Conservation (phyloP, 2,888 invertebrate species). For the Loripinus fragilis region DNA sequence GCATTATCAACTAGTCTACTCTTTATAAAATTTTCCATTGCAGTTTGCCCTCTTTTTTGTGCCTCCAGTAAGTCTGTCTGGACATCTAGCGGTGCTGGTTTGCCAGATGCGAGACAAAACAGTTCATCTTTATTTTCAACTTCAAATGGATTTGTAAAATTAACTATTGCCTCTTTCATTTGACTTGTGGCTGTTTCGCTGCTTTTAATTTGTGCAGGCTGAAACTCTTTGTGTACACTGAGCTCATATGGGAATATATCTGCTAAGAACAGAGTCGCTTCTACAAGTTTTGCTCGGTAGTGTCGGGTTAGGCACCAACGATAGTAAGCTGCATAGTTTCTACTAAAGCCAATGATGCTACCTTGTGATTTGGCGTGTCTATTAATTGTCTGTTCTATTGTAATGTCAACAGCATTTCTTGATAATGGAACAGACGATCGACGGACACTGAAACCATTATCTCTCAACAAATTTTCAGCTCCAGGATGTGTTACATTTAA, state of each 20-base stretch:
- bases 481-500: conserved; percentile 30
- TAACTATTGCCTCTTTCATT: no score
- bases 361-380: conserved; percentile 38
- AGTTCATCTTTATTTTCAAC: conserved; percentile 29
- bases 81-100: conserved; percentile 35
- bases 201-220: conserved; percentile 15
- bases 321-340: no score
- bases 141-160: no score
- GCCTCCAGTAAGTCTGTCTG: background rate
- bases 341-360: conserved; percentile 33
- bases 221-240: conserved; percentile 23
- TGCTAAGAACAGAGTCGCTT: conserved; percentile 14
- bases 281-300: conserved; percentile 12
- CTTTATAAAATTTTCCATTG: background rate
- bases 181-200: no score
- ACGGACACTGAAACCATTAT: conserved; percentile 32
- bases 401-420: no score
- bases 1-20: background rate
- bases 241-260: conserved; percentile 16
- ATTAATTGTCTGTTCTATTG: conserved; percentile 40
- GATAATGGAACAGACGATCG: no score
- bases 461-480: conserved; percentile 20
- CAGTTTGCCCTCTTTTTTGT: background rate
- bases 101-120: no score
- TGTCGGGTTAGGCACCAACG: no score